These are phyloP conservation scores for Hirtodrosophila cameraria DNA, from an alignment of 2,888 invertebrate genomes.

Conservation along the genomic window DNA sequence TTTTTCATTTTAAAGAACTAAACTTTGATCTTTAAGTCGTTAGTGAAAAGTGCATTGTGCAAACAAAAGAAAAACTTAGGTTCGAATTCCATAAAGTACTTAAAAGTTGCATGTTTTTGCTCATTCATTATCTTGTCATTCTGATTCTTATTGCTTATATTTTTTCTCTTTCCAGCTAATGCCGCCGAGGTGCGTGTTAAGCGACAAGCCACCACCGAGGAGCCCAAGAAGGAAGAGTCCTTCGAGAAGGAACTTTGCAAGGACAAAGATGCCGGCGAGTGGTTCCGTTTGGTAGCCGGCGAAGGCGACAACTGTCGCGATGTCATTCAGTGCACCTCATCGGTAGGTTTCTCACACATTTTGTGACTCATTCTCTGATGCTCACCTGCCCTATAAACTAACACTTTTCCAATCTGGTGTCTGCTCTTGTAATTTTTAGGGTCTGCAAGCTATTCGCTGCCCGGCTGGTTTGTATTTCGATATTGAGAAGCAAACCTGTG, in stretches of 20 bases:
- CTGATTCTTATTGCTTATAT: not conserved
- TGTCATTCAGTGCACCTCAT: conserved; percentile 97
- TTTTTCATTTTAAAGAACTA: too few species aligned
- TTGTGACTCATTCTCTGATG: not conserved
- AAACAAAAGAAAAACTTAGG: too few species aligned
- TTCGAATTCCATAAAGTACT: too few species aligned
- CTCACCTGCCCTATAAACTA: not conserved
- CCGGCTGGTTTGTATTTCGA: conserved; percentile 96
- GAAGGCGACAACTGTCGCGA: conserved; percentile 97
- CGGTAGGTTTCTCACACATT: conserved; percentile 87
- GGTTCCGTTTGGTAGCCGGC: conserved; percentile 95
- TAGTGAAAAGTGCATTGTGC: too few species aligned
- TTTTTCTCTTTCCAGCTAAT: conserved; percentile 33
- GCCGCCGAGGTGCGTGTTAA: conserved; percentile 85
- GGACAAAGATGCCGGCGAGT: conserved; percentile 97
- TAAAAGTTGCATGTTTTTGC: too few species aligned
- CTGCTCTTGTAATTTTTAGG: conserved; percentile 85
- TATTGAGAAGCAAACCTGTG: conserved; percentile 97
- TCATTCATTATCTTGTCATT: not conserved
- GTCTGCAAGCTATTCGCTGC: conserved; percentile 96
- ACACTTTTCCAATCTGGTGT: not conserved
- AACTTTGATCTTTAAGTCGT: too few species aligned
- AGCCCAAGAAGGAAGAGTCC: conserved; percentile 93
- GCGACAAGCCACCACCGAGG: conserved; percentile 90
- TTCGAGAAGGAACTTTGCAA: conserved; percentile 95